A percentile compares a stretch with the other conserved stretches of the same genome.
phyloP scores from a whole-genome alignment of 92 coral and sea anemone species.

The Pocillopora grandis region DNA sequence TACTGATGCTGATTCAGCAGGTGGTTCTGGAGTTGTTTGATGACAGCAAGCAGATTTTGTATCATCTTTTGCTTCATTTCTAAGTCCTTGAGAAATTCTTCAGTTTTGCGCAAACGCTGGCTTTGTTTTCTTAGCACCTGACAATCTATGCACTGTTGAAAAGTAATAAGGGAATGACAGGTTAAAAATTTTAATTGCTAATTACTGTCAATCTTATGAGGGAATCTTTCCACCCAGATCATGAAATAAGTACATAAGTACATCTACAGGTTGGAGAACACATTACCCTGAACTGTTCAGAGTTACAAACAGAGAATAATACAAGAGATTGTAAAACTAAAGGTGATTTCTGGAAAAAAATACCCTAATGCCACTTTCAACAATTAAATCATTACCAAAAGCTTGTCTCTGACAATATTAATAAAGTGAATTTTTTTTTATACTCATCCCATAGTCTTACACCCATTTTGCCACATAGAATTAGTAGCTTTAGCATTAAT shows the following conservation, averaged over 20 bases:
- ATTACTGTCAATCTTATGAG: neutral
- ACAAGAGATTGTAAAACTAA: neutral
- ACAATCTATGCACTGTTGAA: conserved; percentile 40
- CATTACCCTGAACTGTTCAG: too few relatives aligned
- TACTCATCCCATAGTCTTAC: too few relatives aligned
- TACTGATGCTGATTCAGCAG: conserved; percentile 49
- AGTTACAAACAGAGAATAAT: neutral
- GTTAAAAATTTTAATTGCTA: neutral
- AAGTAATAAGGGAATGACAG: neutral
- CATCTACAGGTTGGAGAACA: too few relatives aligned
- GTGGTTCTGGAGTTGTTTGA: conserved; percentile 59
- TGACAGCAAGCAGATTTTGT: conserved; percentile 49
- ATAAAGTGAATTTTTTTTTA: too few relatives aligned
- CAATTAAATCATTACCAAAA: too few relatives aligned
- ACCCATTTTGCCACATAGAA: too few relatives aligned
- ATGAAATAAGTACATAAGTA: too few relatives aligned
- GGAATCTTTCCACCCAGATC: too few relatives aligned
- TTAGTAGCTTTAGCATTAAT: too few relatives aligned
- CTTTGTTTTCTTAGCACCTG: conserved; percentile 39
- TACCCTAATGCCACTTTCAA: too few relatives aligned
- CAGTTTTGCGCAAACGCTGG: conserved; percentile 57
- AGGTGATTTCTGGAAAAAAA: neutral
- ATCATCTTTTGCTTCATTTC: conserved; percentile 64
- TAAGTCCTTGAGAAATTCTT: conserved; percentile 64
- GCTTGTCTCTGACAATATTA: too few relatives aligned